Evolutionary conservation across 2,113 vertebrate species (phyloP).

Genomic region (Phylloscopus whistleri): DNA sequence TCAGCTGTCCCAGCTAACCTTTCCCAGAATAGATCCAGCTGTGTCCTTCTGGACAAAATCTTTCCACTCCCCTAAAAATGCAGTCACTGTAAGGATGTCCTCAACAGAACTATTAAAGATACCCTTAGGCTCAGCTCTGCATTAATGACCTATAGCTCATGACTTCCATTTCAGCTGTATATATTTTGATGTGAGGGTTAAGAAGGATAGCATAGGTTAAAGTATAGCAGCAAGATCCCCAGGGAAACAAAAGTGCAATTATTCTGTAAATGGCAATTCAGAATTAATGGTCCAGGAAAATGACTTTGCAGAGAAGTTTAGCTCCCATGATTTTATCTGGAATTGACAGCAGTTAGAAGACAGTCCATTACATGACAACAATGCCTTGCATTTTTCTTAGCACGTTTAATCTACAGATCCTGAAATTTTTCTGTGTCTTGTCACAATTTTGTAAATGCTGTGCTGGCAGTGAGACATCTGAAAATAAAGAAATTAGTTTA

Average conservation of each 20-base stretch:
- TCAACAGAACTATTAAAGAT: slow-evolving; percentile 37
- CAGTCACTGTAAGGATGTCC: slow-evolving; percentile 42
- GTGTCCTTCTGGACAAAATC: slow-evolving; percentile 52
- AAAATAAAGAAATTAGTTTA: neutral
- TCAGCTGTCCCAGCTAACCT: slow-evolving; percentile 56
- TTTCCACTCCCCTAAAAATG: slow-evolving; percentile 46
- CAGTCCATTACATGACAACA: neutral
- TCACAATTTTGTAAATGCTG: neutral
- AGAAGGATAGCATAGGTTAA: slow-evolving; percentile 60
- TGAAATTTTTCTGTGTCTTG: neutral
- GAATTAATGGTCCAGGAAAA: slow-evolving; percentile 62
- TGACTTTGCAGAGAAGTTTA: slow-evolving; percentile 53
- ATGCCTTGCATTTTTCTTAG: neutral
- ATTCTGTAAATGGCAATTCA: slow-evolving; percentile 61
- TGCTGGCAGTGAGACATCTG: neutral
- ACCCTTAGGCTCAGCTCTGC: slow-evolving; percentile 43
- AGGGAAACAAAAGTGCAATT: slow-evolving; percentile 57
- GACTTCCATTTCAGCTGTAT: slow-evolving; percentile 54
- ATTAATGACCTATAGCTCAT: slow-evolving; percentile 58
- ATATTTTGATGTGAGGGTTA: slow-evolving; percentile 63
- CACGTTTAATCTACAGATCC: neutral
- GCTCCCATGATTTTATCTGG: slow-evolving; percentile 35
- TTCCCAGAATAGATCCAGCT: slow-evolving; percentile 65
- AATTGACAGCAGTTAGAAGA: slow-evolving; percentile 18
- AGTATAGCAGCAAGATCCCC: slow-evolving; percentile 24